Base-by-base conservation (phyloP, 1,140 invertebrate species). In the Rhagoletis pomonella region DNA sequence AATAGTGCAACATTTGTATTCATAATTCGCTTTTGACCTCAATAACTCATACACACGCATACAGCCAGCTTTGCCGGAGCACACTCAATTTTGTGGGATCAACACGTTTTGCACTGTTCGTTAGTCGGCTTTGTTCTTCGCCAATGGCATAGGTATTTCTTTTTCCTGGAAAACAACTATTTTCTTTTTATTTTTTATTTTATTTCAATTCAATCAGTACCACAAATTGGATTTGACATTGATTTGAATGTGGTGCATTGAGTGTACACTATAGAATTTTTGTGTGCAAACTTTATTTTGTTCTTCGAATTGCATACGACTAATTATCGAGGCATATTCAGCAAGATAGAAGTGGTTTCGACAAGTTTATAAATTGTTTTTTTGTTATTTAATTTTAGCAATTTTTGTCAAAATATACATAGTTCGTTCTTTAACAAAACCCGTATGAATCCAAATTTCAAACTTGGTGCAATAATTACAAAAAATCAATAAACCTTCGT, bases 21-120 rank as follows among this genome's bases (percentile, higher is more conserved):
- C 69, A 77, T 77, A 77, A 77, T 77, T 77, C 69, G 69, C 69
- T 17, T 77, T 77, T 77, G 69, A 77, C 39, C 69, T 77, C 39
- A 77, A 77, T 47, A 77, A 47, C 39, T 47, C 69, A 50, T 5
- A 5, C 65, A 14, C 39, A 67, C 29, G 29, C 29, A 29, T 29
- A 29, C 17, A 62, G 4, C 4, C n/a, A 4, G 10, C 10, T 62
- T 19, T 29, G 29, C 29, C 29, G 29, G 29, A 29, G 29, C 29
- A 29, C 65, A 67, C 29, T 67, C 29, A 67, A 67, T 29, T 67
- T 67, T 67, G 65, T 29, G 29, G 7, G 29, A 19, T 67, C 42
- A 67, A 67, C 65, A 67, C 39, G 65, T 67, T 67, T 19, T 2
- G 29, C 42, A 12, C 29, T 19, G 4, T 67, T 19, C 14, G 9